Evolutionary conservation across 2,113 vertebrate species (phyloP), one percentile per base, ranked within the genome.

Genomic region (Urocitellus parryii): DNA sequence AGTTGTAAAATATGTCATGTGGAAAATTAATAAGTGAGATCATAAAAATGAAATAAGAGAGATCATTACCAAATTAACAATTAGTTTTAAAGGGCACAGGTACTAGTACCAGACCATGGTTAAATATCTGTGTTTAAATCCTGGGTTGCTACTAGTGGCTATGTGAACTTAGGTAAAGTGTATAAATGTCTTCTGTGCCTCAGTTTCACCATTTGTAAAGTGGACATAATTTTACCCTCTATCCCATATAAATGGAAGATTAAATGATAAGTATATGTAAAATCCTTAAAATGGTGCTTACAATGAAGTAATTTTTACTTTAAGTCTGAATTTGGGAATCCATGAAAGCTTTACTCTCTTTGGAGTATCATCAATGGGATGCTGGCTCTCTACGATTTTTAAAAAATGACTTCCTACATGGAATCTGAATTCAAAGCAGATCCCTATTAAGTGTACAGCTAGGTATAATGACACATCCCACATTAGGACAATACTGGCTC

Each of bases 401-500:
- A 4, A 5, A 58, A 88, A 79, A 12, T 61, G 13, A 86, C 16
- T 83, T 83, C 51, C 24, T 87, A 58, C 58, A 53, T 68, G 16
- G 4, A n/a, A 25, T 53, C 18, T 61, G 63, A 87, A 93, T 8
- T 81, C 80, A 48, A 48, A 63, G 22, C 53, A 37, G 32, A 17
- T 25, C 5, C 1, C 8, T 25, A 4, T 37, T 29, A 8, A 63
- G 34, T 17, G 9, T 3, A 8, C 4, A 45, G 13, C 8, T 7
- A 27, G 6, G 34, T 72, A 10, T 45, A 39, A 9, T 13, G 58
- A 32, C 13, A 37, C 4, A 24, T 13, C 0, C 0, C n/a, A 0
- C 13, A 18, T 0, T 0, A 56, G 32, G 4, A 8, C 39, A 80
- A 39, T 25, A 39, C 12, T 0, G 1, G 16, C n/a, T 61, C 29